Percentiles rank a stretch among this genome's conserved stretches.
These are phyloP conservation scores for Pyrochroa serraticornis DNA, from an alignment of 2,888 invertebrate species.

Conservation along the genomic window DNA sequence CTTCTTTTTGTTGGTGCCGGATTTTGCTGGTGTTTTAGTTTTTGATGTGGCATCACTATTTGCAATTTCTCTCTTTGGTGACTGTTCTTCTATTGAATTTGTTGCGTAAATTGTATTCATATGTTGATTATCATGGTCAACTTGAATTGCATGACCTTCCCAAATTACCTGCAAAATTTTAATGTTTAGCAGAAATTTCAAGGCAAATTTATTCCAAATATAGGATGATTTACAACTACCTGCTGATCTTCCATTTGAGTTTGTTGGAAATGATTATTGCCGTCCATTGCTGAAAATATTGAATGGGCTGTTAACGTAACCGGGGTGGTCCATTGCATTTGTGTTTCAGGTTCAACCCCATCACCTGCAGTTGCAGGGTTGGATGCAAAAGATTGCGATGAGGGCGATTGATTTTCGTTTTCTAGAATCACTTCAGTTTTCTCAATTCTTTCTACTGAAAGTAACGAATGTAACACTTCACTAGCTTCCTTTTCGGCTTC, in stretches of 20 bases:
- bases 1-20: constrained; percentile 42
- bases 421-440: constrained; percentile 56
- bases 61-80: constrained; percentile 32
- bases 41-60: constrained; percentile 28
- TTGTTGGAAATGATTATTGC: constrained; percentile 53
- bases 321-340: constrained; percentile 70
- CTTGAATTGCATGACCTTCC: constrained; percentile 71
- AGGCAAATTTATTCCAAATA: too few relatives aligned
- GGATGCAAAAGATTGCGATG: constrained; percentile 50
- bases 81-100: constrained; percentile 36
- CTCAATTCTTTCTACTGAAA: constrained; percentile 71
- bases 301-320: constrained; percentile 59
- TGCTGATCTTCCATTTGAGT: constrained; percentile 55
- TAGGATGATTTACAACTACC: constrained; percentile 42
- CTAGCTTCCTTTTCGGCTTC: constrained; percentile 75
- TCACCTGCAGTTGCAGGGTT: constrained; percentile 43
- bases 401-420: constrained; percentile 46
- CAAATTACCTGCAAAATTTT: constrained; percentile 63
- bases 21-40: constrained; percentile 58
- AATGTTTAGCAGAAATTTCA: too few relatives aligned
- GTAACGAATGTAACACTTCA: constrained; percentile 70
- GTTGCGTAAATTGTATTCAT: constrained; percentile 52
- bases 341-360: constrained; percentile 51
- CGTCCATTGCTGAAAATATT: constrained; percentile 55
- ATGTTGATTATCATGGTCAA: constrained; percentile 58